phyloP scores from a whole-genome alignment of 2,113 vertebrate species.

The Albula goreensis region DNA sequence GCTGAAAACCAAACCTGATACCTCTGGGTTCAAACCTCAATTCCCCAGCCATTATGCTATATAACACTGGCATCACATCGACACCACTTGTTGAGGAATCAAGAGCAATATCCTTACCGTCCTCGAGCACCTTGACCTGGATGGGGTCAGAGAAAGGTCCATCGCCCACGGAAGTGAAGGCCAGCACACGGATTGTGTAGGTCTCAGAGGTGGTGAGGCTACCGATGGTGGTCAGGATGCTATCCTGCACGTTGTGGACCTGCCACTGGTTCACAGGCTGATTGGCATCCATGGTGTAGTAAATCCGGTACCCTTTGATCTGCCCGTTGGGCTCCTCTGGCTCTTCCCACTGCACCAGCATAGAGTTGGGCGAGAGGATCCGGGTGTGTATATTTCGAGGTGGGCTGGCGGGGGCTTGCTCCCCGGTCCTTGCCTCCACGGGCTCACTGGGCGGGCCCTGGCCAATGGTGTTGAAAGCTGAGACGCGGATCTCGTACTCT shows the following conservation, averaged over 20 bases:
- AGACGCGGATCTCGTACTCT: conserved; percentile 95
- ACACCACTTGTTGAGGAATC: too few species aligned
- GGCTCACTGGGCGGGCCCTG: conserved; percentile 94
- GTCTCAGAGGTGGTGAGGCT: conserved; percentile 88
- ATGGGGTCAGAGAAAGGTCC: conserved; percentile 94
- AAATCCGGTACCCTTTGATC: conserved; percentile 92
- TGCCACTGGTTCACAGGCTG: conserved; percentile 89
- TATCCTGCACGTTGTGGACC: conserved; percentile 96
- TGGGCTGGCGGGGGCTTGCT: conserved; percentile 92
- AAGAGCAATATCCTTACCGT: conserved; percentile 74
- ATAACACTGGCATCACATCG: too few species aligned
- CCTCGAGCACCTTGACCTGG: conserved; percentile 93
- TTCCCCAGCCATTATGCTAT: too few species aligned
- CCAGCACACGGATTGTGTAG: conserved; percentile 90
- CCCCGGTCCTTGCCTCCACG: conserved; percentile 89
- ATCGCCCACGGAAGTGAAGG: conserved; percentile 95
- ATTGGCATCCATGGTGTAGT: conserved; percentile 93
- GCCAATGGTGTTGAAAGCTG: conserved; percentile 93
- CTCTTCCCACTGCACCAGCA: conserved; percentile 98
- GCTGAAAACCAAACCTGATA: too few species aligned
- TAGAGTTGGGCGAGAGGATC: conserved; percentile 90
- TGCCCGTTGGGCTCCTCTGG: conserved; percentile 96
- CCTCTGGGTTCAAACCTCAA: too few species aligned
- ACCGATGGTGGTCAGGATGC: conserved; percentile 90
- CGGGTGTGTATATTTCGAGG: conserved; percentile 90